phyloP scores from a whole-genome alignment of 53 echinoderm and acorn worm species.

The Glandiceps talaboti region DNA sequence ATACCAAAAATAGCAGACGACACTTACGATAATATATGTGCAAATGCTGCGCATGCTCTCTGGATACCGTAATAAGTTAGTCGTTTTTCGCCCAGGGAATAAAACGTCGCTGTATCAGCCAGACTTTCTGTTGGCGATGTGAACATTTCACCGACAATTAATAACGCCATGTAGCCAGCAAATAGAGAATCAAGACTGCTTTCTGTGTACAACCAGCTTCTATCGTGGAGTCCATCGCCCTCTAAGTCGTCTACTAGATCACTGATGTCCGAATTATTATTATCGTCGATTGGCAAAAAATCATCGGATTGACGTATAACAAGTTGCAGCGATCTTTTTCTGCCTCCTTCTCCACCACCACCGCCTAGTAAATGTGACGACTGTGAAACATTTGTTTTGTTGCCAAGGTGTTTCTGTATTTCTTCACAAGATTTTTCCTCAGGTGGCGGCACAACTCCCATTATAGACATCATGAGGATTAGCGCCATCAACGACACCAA shows the following conservation, averaged over 20 bases:
- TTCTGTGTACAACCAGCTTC: background rate
- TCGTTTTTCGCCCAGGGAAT: background rate
- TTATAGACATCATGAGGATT: background rate
- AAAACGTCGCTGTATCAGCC: background rate
- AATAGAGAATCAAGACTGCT: background rate
- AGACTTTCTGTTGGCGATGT: background rate
- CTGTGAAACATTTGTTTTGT: background rate
- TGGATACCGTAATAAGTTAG: background rate
- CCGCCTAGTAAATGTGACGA: background rate
- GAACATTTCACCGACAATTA: background rate
- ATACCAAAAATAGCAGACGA: too few species aligned
- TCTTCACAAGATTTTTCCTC: background rate
- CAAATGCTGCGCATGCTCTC: background rate
- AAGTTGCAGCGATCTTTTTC: background rate
- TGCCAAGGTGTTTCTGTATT: background rate
- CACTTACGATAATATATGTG: background rate
- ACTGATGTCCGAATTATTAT: background rate
- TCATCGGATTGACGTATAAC: background rate
- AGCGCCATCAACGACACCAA: background rate
- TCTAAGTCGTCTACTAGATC: background rate
- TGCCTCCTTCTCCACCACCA: background rate
- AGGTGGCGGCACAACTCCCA: background rate
- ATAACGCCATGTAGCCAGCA: background rate
- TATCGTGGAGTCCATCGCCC: background rate
- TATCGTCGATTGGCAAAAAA: background rate